Evolutionary conservation across 1,140 invertebrate species (phyloP).

Genomic region (Listronotus bonariensis): DNA sequence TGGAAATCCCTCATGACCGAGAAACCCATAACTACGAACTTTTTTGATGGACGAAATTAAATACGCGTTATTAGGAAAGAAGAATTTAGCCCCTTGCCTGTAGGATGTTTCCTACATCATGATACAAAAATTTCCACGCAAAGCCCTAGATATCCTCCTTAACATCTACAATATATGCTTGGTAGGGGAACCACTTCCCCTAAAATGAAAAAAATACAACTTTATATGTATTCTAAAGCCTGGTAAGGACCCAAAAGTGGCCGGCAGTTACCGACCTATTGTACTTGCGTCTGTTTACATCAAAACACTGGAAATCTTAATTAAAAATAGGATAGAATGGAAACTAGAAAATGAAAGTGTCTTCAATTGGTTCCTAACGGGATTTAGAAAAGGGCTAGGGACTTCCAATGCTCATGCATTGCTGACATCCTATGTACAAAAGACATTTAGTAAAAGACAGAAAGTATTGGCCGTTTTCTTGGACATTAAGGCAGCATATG

Average conservation of each 20-base stretch:
- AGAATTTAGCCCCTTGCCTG: too few relatives aligned
- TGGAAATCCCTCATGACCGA: too few relatives aligned
- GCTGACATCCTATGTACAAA: constrained; percentile 4
- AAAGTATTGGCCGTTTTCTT: constrained; percentile 17
- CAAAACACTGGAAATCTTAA: constrained; percentile 22
- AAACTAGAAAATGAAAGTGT: constrained; percentile 9
- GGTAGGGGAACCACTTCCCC: neutral
- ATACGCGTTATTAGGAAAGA: too few relatives aligned
- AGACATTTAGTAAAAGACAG: constrained; percentile 10
- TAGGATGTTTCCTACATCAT: too few relatives aligned
- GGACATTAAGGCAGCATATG: constrained; percentile 25
- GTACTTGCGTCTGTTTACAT: constrained; percentile 5
- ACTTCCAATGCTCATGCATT: too few relatives aligned
- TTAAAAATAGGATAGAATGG: constrained; percentile 28
- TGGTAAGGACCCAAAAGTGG: constrained; percentile 4
- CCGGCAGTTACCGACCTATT: constrained; percentile 10
- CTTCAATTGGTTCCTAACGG: neutral
- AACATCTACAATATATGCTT: too few relatives aligned
- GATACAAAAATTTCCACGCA: too few relatives aligned
- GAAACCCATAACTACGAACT: too few relatives aligned
- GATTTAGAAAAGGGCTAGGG: constrained; percentile 21
- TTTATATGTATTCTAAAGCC: constrained; percentile 17
- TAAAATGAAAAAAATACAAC: constrained; percentile 7
- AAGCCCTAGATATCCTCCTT: too few relatives aligned
- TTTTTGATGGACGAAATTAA: too few relatives aligned